Conservation (phyloP, 2,888 invertebrate species). For the Chesias legatella region DNA sequence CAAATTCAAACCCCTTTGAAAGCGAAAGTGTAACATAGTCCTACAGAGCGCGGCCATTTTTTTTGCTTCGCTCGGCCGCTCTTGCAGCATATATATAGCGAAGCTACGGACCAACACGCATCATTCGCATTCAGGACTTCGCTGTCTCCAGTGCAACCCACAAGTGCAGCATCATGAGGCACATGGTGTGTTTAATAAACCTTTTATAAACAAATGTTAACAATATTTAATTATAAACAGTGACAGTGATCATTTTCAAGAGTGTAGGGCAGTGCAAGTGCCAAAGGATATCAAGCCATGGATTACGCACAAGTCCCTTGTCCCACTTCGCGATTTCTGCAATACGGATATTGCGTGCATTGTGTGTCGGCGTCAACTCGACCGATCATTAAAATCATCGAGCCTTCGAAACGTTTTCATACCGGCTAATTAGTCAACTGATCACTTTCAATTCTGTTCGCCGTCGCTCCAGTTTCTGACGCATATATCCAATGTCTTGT, state of each 20-base stretch:
- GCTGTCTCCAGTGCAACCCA: slow-evolving; percentile 79
- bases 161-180: slow-evolving; percentile 77
- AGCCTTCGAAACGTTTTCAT: slow-evolving; percentile 37
- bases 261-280: slow-evolving; percentile 29
- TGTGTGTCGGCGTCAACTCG: slow-evolving; percentile 45
- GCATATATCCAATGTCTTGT: slow-evolving; percentile 19
- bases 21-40: slow-evolving; percentile 79
- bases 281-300: slow-evolving; percentile 20
- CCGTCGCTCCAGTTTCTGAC: slow-evolving; percentile 36
- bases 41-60: slow-evolving; percentile 68
- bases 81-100: slow-evolving; percentile 75
- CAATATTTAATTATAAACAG: slow-evolving; percentile 31
- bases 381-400: slow-evolving; percentile 44
- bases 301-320: slow-evolving; percentile 38
- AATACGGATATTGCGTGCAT: slow-evolving; percentile 52
- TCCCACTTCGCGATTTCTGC: slow-evolving; percentile 44
- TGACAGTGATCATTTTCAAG: slow-evolving; percentile 47
- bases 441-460: slow-evolving; percentile 43
- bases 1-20: slow-evolving; percentile 63
- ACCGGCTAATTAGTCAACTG: slow-evolving; percentile 49
- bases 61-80: slow-evolving; percentile 73
- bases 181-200: slow-evolving; percentile 67
- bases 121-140: slow-evolving; percentile 80
- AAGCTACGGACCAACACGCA: slow-evolving; percentile 64
- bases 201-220: slow-evolving; percentile 25